A percentile compares a stretch with the other conserved stretches of the same genome.
Conservation (phyloP, 37 sponge, comb jelly and placozoan genomes). For the Haliclona indistincta region DNA sequence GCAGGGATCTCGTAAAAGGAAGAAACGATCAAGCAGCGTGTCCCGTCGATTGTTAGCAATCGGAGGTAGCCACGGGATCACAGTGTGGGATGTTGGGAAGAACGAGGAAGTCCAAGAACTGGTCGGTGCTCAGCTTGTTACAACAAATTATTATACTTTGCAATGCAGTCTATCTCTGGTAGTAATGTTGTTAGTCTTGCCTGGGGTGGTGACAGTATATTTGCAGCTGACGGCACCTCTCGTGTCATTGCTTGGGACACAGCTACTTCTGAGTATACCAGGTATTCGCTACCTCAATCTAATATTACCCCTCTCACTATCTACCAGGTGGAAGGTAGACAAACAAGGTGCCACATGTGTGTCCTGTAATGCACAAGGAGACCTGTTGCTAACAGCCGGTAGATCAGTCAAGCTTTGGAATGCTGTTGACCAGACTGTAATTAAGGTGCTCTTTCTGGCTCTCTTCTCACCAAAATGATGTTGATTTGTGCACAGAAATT, state of each 20-base stretch:
- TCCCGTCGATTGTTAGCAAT: neutral
- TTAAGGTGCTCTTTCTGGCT: no score
- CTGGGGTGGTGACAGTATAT: no score
- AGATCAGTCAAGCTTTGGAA: conserved; percentile 48
- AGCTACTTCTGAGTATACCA: no score
- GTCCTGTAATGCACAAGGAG: conserved; percentile 29
- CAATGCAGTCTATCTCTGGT: no score
- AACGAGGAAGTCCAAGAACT: neutral
- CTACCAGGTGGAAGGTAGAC: conserved; percentile 52
- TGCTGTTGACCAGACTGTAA: conserved; percentile 15
- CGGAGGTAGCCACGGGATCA: neutral
- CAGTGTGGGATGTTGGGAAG: neutral
- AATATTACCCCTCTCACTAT: no score
- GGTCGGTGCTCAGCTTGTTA: no score
- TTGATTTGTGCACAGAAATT: conserved; percentile 22
- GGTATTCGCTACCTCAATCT: no score
- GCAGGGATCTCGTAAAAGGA: neutral
- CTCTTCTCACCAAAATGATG: no score
- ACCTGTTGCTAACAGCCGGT: conserved; percentile 21
- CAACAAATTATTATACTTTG: no score
- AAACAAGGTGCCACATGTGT: conserved; percentile 26
- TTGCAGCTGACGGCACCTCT: no score
- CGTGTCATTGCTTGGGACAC: no score
- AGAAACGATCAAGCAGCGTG: neutral
- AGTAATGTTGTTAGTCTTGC: no score